Base-by-base conservation (phyloP, 2,113 vertebrate species). In the Leuciscus idus region DNA sequence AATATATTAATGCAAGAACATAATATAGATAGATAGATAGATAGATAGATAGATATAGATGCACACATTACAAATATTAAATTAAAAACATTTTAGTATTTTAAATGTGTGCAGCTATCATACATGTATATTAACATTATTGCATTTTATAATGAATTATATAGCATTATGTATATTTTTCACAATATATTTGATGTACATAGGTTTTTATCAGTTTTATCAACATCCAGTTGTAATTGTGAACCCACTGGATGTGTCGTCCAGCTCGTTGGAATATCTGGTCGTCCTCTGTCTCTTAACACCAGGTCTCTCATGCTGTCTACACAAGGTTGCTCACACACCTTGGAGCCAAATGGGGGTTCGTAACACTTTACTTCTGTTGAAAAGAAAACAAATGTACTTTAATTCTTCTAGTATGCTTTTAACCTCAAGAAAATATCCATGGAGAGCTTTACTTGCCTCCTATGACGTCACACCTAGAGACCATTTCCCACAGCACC, bases 231-330 rank as follows among this genome's bases (percentile, higher is more conserved):
- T 55, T 72, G 19, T n/a, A 61, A 19, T 50, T 50, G 30, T 80
- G 43, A 12, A 86, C 88, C 85, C 93, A 97, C 97, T 94, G 94
- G 94, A 82, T 97, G 96, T 77, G 95, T 90, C 28, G 93, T 93
- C 97, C 97, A 98, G 30, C 88, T 91, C 75, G 89, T 86, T 0
- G 96, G 96, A 88, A 98, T 97, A 72, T 98, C 96, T 0, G 97
- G 97, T 1, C 97, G 93, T 15, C 96, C 96, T 88, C 96, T 88
- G 90, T 97, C 96, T 0, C 96, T 95, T 89, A 98, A 92, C 48
- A 98, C 97, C 11, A 98, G 93, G 89, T 97, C 96, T 59, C 96
- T 95, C 97, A 98, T 98, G 88, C 96, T 96, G 87, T 98, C 97
- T 93, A 98, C 95, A 0, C 97, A 96, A 0, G 96, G 97, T 90